Evolutionary conservation across 2,797 vertebrate genomes (phyloP).

Genomic region (Hephaestus fuliginosus): DNA sequence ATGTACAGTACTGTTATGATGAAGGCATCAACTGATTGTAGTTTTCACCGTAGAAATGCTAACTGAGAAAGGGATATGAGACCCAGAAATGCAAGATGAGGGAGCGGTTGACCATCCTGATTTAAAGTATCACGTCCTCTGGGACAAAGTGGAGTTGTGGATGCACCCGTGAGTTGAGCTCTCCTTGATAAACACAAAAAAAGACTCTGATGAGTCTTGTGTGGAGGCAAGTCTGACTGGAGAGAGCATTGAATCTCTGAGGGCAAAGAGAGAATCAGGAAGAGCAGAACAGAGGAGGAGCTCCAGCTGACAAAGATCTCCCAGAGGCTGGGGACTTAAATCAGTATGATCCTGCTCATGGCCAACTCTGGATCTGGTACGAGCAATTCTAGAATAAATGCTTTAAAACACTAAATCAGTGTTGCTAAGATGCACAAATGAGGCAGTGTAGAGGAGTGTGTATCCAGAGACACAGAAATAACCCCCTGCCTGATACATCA

Average conservation of each 20-base stretch:
- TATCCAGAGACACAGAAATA: background rate
- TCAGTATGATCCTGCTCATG: background rate
- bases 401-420: background rate
- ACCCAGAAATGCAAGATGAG: constrained; percentile 14
- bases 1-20: background rate
- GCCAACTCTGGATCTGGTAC: background rate
- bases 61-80: constrained; percentile 15
- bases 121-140: constrained; percentile 19
- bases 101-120: constrained; percentile 13
- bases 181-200: constrained; percentile 10
- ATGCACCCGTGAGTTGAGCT: constrained; percentile 28
- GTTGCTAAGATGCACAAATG: background rate
- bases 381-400: background rate
- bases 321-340: background rate
- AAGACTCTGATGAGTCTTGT: constrained; percentile 27
- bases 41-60: constrained; percentile 4
- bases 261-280: constrained; percentile 7
- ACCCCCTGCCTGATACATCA: background rate
- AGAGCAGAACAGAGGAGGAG: background rate
- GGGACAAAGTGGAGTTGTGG: constrained; percentile 14
- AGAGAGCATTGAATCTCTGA: constrained; percentile 11
- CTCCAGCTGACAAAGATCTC: constrained; percentile 8
- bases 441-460: background rate
- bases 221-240: constrained; percentile 21
- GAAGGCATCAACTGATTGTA: background rate